Evolutionary conservation across 2,113 vertebrate genomes (phyloP), one percentile per base, ranked within the genome.

Genomic region (Philantomba maxwellii): DNA sequence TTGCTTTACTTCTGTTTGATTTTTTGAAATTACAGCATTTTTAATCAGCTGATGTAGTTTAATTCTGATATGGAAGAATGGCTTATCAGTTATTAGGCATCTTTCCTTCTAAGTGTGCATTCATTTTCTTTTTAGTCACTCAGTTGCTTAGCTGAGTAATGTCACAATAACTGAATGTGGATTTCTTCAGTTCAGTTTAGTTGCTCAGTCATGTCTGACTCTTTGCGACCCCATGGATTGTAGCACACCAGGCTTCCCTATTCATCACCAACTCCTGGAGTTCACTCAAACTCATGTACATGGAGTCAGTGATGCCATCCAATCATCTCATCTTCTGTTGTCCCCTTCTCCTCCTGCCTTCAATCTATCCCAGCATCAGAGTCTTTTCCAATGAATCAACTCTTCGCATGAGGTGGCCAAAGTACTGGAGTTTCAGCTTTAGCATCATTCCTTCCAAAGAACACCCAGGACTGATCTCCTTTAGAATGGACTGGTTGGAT

Each of bases 121-220:
- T 94, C 33, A 47, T 95, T 96, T 64, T 83, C 49, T 92, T 51
- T 57, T 93, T 95, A 81, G 16, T 96, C 64, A 87, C 60, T 91
- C 2, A 2, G 92, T 62, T 93, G 85, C 55, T 96, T 98, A 81
- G 96, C 89, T 95, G 89, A 96, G 70, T 93, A 96, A 95, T 96
- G 87, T 84, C 93, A 94, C 60, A 43, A 8, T 94, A 89, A 90
- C 30, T 95, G 93, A 39, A 81, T 57, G 45, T 93, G 58, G 45
- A 60, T 70, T 84, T 86, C 43, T 87, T 43, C 66, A 39, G 10
- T 39, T 70, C 66, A 23, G 19, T 23, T 70, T 3, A 70, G 19
- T 73, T 0, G 5, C 66, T 73, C 19, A 73, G n/a, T 39, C n/a
- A 13, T 3, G 2, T 73, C n/a, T 21, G 5, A 23, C 66, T 39